Evolutionary conservation across 2,888 invertebrate genomes (phyloP).

Genomic region (Eilema griseolum): DNA sequence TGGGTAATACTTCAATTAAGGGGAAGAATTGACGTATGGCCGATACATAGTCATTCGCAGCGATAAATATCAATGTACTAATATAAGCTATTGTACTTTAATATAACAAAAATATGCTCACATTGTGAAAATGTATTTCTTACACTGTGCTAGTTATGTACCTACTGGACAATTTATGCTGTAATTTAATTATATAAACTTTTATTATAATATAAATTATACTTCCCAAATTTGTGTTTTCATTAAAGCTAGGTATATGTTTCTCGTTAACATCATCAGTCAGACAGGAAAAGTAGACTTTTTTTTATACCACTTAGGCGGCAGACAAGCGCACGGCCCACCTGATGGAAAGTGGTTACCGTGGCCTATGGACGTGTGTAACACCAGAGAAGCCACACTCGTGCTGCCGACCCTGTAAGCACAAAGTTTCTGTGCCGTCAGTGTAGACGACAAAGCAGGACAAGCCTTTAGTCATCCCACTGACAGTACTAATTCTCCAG

Average conservation of each 20-base stretch:
- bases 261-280: no score
- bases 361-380: no score
- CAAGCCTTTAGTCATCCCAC: no score
- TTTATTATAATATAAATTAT: constrained; percentile 85
- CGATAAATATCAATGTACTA: constrained; percentile 64
- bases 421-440: no score
- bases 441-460: no score
- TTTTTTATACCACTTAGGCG: no score
- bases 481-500: no score
- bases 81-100: constrained; percentile 73
- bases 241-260: constrained; percentile 55
- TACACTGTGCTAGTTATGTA: constrained; percentile 83
- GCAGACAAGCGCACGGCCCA: no score
- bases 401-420: no score
- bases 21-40: constrained; percentile 84
- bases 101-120: constrained; percentile 78
- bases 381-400: no score
- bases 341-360: no score
- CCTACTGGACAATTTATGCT: constrained; percentile 80
- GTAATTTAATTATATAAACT: constrained; percentile 84
- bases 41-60: constrained; percentile 60
- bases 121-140: constrained; percentile 78
- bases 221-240: constrained; percentile 80
- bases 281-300: no score
- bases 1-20: constrained; percentile 80